A percentile compares a stretch with the other conserved stretches of the same genome.
Evolutionary conservation across 2,113 vertebrate species (phyloP).

Genomic region (Oryzias celebensis): DNA sequence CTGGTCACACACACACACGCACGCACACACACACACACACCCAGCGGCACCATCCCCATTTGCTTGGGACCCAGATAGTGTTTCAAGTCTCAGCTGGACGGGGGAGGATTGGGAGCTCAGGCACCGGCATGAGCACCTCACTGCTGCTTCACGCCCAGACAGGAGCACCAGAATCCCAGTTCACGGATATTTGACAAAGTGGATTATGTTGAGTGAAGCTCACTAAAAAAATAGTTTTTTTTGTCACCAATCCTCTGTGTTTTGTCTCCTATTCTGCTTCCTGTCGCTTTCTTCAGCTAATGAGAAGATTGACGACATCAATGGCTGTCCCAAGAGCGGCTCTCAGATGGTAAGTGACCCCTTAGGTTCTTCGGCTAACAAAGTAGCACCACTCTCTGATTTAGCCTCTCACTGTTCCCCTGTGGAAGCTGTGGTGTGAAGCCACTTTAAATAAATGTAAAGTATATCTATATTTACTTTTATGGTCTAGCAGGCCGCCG

Average conservation of each 20-base stretch:
- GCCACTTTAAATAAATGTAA: slow-evolving; percentile 36
- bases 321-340: slow-evolving; percentile 94
- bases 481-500: slow-evolving; percentile 41
- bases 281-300: slow-evolving; percentile 83
- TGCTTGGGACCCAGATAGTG: slow-evolving; percentile 61
- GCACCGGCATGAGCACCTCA: slow-evolving; percentile 50
- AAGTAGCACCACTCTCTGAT: slow-evolving; percentile 23
- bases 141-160: slow-evolving; percentile 48
- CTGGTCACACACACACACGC: slow-evolving; percentile 57
- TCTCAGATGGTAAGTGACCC: slow-evolving; percentile 95
- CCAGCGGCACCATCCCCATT: slow-evolving; percentile 68
- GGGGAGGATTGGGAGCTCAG: slow-evolving; percentile 2
- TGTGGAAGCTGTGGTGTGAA: slow-evolving; percentile 7
- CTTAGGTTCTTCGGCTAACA: slow-evolving; percentile 25
- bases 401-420: slow-evolving; percentile 17
- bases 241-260: slow-evolving; percentile 17
- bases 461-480: slow-evolving; percentile 66
- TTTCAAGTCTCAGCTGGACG: slow-evolving; percentile 52
- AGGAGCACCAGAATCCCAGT: slow-evolving; percentile 12
- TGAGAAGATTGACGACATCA: slow-evolving; percentile 98
- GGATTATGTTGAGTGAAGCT: slow-evolving; percentile 34
- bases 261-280: slow-evolving; percentile 50
- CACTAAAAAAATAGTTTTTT: not conserved
- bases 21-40: slow-evolving; percentile 64
- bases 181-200: slow-evolving; percentile 22